Evolutionary conservation across 2,797 vertebrate species (phyloP), one percentile per base, ranked within the genome.

Genomic region (Echeneis naucrates): DNA sequence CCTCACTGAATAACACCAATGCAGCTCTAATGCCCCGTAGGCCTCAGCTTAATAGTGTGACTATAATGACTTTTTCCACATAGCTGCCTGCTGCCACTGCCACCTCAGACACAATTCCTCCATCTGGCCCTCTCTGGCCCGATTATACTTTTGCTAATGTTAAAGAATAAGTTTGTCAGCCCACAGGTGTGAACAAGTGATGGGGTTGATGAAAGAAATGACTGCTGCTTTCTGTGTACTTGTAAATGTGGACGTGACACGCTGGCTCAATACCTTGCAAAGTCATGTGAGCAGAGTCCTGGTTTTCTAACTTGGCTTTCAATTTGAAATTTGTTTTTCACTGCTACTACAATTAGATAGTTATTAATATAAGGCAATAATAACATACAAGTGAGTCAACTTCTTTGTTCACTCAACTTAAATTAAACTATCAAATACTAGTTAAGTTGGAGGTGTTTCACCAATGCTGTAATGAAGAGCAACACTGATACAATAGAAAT

Each of bases 11-110:
- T 75, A 73, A 78, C 72, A 79, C 50, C 38, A 63, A 68, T 50
- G 72, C 48, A 66, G 52, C 63, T 60, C 66, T 44, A 74, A 73
- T 42, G 80, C 74, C 82, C 87, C 47, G 27, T 57, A 83, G 83
- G 81, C 65, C 63, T 66, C 32, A 1, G 75, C 76, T 82, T 89
- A 92, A 88, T 80, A 86, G 72, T 77, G 66, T 75, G 72, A 70
- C 85, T 77, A 67, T 87, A 89, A 90, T 91, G 86, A 84, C 77
- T 89, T 93, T 87, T 89, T 89, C 82, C 80, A 86, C 83, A 82
- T 71, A 81, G 81, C 63, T 85, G 82, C 84, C 82, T 76, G 68
- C 77, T 70, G 72, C 73, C 65, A 61, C 63, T 75, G 40, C 71
- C 66, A 63, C 80, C 75, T 71, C 80, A 75, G 45, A 81, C 75